Percentiles rank a stretch among this genome's conserved stretches.
Conservation (phyloP, 2,113 vertebrate genomes). For the Platichthys stellatus region DNA sequence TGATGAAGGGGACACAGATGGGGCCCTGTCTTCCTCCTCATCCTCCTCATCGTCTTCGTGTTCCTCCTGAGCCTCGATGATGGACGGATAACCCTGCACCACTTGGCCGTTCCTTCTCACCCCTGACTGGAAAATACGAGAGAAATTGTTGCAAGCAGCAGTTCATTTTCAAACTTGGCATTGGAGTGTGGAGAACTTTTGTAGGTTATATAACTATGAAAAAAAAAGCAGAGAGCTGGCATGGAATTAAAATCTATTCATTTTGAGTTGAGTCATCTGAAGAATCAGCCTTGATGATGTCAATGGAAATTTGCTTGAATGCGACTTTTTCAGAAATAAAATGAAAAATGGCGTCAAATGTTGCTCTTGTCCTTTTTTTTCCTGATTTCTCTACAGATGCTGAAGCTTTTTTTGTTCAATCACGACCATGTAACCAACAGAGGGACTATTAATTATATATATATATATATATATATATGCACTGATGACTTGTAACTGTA, state of each 20-base stretch:
- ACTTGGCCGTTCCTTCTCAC: conserved; percentile 70
- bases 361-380: not conserved
- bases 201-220: not conserved
- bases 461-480: not conserved
- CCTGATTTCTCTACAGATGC: conserved; percentile 12
- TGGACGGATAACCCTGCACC: conserved; percentile 60
- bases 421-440: not conserved
- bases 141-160: not conserved
- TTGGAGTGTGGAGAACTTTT: too few relatives aligned
- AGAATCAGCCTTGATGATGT: conserved; percentile 5
- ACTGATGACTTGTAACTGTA: conserved; percentile 29
- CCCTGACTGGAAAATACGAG: conserved; percentile 43
- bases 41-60: conserved; percentile 46
- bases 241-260: conserved; percentile 33
- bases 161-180: not conserved
- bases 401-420: conserved; percentile 8
- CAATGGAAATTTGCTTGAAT: not conserved
- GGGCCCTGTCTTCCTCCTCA: conserved; percentile 39
- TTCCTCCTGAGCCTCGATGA: conserved; percentile 54
- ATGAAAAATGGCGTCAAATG: not conserved
- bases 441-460: not conserved
- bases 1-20: conserved; percentile 30
- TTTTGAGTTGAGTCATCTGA: not conserved
- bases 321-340: not conserved
- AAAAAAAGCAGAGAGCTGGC: not conserved